Evolutionary conservation across 2,888 invertebrate species (phyloP).

Genomic region (Brenthis ino): DNA sequence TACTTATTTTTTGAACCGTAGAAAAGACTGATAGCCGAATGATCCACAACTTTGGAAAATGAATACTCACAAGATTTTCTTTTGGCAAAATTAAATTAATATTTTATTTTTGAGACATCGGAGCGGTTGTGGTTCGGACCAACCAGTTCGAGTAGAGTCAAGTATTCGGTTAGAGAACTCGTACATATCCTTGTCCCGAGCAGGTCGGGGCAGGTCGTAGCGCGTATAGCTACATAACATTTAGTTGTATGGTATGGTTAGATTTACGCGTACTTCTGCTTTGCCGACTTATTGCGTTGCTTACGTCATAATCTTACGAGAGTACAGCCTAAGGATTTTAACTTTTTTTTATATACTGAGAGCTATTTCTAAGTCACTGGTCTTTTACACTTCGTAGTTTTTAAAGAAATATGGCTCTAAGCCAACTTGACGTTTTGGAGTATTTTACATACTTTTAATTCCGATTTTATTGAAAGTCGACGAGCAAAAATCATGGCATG

Average conservation of each 20-base stretch:
- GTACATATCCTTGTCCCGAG: constrained; percentile 78
- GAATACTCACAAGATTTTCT: constrained; percentile 69
- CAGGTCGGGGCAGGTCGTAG: constrained; percentile 62
- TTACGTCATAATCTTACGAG: constrained; percentile 80
- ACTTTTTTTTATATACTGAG: constrained; percentile 79
- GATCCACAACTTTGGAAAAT: constrained; percentile 63
- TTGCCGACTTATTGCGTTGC: constrained; percentile 81
- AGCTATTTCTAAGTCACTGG: constrained; percentile 82
- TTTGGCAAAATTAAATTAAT: constrained; percentile 61
- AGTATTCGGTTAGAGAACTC: constrained; percentile 67
- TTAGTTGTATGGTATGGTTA: constrained; percentile 81
- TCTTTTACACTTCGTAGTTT: constrained; percentile 74
- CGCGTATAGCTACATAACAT: constrained; percentile 79
- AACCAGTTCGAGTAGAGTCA: constrained; percentile 61
- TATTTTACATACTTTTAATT: constrained; percentile 78
- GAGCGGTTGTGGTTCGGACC: constrained; percentile 73
- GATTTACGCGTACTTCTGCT: constrained; percentile 80
- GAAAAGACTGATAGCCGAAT: constrained; percentile 74
- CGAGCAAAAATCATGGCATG: constrained; percentile 79
- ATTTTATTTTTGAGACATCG: constrained; percentile 61
- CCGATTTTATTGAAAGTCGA: constrained; percentile 69
- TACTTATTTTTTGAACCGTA: constrained; percentile 70
- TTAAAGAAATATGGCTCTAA: constrained; percentile 70
- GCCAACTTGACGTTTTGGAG: constrained; percentile 77
- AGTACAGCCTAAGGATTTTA: constrained; percentile 83